A percentile compares a stretch with the other conserved stretches of the same genome.
These are phyloP conservation scores for Chaetops frenatus DNA, from an alignment of 2,113 vertebrate genomes.

Conservation along the genomic window DNA sequence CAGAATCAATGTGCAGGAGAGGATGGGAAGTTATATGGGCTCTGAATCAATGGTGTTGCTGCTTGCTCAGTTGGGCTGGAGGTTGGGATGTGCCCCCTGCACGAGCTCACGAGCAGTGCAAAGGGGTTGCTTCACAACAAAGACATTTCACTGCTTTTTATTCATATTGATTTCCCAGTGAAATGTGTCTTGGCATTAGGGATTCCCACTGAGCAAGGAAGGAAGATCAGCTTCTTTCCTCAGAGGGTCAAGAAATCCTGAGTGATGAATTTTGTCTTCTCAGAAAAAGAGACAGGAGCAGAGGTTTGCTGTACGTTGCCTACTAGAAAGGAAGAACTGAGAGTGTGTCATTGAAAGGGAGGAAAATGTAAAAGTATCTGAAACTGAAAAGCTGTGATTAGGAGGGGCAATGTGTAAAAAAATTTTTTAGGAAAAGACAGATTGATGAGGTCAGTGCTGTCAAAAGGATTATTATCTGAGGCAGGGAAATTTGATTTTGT, in stretches of 20 bases:
- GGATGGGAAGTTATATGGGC: constrained; percentile 16
- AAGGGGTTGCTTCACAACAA: constrained; percentile 57
- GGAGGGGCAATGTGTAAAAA: not conserved
- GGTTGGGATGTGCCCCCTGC: constrained; percentile 30
- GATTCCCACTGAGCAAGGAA: constrained; percentile 49
- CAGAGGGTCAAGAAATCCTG: constrained; percentile 62
- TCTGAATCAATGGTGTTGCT: constrained; percentile 44
- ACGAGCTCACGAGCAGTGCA: constrained; percentile 19
- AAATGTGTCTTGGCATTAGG: constrained; percentile 68
- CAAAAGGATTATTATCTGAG: not conserved
- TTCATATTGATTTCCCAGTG: constrained; percentile 70
- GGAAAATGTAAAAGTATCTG: not conserved
- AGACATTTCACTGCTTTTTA: constrained; percentile 67
- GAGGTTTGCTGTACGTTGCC: not conserved
- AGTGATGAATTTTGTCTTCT: constrained; percentile 45
- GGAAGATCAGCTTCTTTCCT: constrained; percentile 44
- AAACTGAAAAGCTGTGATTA: not conserved
- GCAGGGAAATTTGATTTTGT: not conserved
- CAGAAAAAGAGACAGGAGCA: not conserved
- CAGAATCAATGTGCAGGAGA: constrained; percentile 15
- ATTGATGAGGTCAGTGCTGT: not conserved
- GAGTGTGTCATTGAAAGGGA: not conserved
- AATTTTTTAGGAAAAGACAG: not conserved
- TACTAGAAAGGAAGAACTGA: not conserved
- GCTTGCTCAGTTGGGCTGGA: constrained; percentile 27